phyloP scores from a whole-genome alignment of 2,113 vertebrate species.

The Ammospiza nelsoni region DNA sequence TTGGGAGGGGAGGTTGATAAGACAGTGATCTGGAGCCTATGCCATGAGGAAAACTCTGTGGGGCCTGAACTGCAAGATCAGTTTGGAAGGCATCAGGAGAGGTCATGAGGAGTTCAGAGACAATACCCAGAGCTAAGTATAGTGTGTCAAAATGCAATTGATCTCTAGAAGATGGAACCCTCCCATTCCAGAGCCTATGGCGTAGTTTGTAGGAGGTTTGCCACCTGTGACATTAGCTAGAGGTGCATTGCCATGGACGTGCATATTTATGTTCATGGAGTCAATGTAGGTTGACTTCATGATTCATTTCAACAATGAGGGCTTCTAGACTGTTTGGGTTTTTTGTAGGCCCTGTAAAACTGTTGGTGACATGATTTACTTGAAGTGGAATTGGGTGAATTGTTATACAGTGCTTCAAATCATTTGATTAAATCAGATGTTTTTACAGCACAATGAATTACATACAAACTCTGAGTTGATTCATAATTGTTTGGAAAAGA shows the following conservation, averaged over 20 bases:
- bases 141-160: not conserved
- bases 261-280: not conserved
- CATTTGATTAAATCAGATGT: not conserved
- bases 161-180: not conserved
- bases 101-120: not conserved
- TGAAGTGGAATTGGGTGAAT: not conserved
- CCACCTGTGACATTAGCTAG: not conserved
- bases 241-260: not conserved
- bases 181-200: not conserved
- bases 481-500: not conserved
- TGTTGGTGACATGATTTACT: not conserved
- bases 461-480: not conserved
- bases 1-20: not conserved
- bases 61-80: not conserved
- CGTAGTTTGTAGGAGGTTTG: not conserved
- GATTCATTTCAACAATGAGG: not conserved
- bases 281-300: not conserved
- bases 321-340: not conserved
- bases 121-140: not conserved
- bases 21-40: not conserved
- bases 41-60: accelerated
- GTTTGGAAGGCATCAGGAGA: not conserved
- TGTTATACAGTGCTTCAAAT: not conserved
- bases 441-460: not conserved
- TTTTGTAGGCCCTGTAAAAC: not conserved